Evolutionary conservation across 2,797 vertebrate species (phyloP).

Genomic region (Liasis olivaceus): DNA sequence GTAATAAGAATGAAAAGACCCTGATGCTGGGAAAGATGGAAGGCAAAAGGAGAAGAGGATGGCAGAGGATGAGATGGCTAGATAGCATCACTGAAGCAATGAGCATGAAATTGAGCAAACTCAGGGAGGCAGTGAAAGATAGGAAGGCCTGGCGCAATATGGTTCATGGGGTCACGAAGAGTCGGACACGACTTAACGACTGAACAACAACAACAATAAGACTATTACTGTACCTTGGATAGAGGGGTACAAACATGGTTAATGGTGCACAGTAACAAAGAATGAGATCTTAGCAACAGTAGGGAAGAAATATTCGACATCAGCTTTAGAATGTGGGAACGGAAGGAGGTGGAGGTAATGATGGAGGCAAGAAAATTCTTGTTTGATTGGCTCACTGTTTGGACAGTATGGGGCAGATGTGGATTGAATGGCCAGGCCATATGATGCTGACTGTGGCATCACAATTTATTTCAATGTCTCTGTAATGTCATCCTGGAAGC

Average conservation of each 20-base stretch:
- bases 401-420: neutral
- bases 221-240: neutral
- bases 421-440: neutral
- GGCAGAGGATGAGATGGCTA: too few relatives aligned
- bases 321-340: neutral
- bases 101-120: too few relatives aligned
- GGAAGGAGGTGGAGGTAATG: too few relatives aligned
- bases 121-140: too few relatives aligned
- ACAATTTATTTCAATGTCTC: neutral
- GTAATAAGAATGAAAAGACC: neutral
- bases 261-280: neutral
- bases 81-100: too few relatives aligned
- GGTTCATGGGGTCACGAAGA: too few relatives aligned
- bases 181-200: too few relatives aligned
- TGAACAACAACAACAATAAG: too few relatives aligned
- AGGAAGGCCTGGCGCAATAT: too few relatives aligned
- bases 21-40: too few relatives aligned
- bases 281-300: neutral
- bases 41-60: too few relatives aligned
- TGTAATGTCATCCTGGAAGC: neutral
- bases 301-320: neutral
- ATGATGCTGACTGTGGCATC: neutral
- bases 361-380: neutral
- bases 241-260: neutral
- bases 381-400: neutral